Evolutionary conservation across 2,113 vertebrate species (phyloP).

Genomic region (Pristiophorus japonicus): DNA sequence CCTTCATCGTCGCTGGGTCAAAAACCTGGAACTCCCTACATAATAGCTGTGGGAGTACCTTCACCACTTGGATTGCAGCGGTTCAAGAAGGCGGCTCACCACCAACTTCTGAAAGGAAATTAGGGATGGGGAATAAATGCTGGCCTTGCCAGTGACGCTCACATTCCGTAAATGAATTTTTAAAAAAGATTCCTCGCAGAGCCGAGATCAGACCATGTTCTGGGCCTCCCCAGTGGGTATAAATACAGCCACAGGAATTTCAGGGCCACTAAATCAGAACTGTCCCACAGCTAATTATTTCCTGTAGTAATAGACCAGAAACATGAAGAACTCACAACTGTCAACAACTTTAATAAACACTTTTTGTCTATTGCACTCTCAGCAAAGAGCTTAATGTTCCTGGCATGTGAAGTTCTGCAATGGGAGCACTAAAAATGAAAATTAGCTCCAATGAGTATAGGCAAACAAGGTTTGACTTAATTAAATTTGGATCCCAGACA

Average conservation of each 20-base stretch:
- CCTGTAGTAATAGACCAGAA: neutral
- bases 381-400: slow-evolving; percentile 14
- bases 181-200: neutral
- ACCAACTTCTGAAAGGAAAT: too few relatives aligned
- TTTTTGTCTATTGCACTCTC: neutral
- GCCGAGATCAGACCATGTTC: too few relatives aligned
- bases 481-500: slow-evolving; percentile 16
- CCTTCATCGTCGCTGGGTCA: too few relatives aligned
- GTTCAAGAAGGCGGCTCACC: too few relatives aligned
- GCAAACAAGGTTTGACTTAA: slow-evolving; percentile 27
- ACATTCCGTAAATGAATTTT: too few relatives aligned
- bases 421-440: neutral
- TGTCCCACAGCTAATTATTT: neutral
- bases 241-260: neutral
- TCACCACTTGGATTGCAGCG: too few relatives aligned
- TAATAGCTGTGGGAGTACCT: too few relatives aligned
- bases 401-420: slow-evolving; percentile 12
- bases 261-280: neutral
- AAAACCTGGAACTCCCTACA: too few relatives aligned
- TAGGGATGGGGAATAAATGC: too few relatives aligned
- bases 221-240: neutral
- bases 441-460: neutral
- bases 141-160: too few relatives aligned
- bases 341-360: neutral
- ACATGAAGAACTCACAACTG: neutral